Conservation (phyloP, 2,113 vertebrate species). For the Microcebus murinus region DNA sequence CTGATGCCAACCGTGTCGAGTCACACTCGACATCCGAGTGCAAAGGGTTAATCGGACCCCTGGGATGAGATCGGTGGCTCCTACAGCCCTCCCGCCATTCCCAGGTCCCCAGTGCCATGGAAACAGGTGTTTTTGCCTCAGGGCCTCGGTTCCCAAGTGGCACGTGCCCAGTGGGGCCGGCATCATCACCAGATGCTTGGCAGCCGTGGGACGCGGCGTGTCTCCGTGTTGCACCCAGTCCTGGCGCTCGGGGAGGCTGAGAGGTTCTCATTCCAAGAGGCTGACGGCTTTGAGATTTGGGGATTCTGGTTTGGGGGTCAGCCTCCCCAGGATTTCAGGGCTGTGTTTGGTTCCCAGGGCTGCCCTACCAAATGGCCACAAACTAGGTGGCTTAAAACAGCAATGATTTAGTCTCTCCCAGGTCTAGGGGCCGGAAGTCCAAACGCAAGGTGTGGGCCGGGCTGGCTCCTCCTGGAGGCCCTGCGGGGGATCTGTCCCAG, state of each 20-base stretch:
- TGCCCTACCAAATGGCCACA: background rate
- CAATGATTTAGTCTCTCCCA: background rate
- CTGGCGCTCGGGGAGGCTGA: too few relatives aligned
- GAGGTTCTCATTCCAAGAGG: too few relatives aligned
- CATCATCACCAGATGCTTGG: rapidly evolving
- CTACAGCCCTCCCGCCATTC: too few relatives aligned
- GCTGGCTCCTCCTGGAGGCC: background rate
- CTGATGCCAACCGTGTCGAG: too few relatives aligned
- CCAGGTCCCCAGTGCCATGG: background rate
- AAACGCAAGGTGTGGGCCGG: background rate
- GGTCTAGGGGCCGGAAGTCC: background rate
- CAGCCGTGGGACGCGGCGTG: background rate
- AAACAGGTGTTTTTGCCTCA: rapidly evolving
- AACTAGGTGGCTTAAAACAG: too few relatives aligned
- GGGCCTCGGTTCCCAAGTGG: too few relatives aligned
- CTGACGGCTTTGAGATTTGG: too few relatives aligned
- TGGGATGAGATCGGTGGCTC: rapidly evolving
- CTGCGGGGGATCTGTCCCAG: background rate
- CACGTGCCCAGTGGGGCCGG: background rate
- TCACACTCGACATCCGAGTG: too few relatives aligned
- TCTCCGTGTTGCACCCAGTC: too few relatives aligned
- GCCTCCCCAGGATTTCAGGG: background rate
- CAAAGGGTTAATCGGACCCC: too few relatives aligned
- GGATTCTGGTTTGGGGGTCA: background rate
- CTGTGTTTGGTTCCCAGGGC: background rate